These are phyloP conservation scores for Phyllotis vaccarum DNA, from an alignment of 2,797 vertebrate genomes.

Conservation along the genomic window DNA sequence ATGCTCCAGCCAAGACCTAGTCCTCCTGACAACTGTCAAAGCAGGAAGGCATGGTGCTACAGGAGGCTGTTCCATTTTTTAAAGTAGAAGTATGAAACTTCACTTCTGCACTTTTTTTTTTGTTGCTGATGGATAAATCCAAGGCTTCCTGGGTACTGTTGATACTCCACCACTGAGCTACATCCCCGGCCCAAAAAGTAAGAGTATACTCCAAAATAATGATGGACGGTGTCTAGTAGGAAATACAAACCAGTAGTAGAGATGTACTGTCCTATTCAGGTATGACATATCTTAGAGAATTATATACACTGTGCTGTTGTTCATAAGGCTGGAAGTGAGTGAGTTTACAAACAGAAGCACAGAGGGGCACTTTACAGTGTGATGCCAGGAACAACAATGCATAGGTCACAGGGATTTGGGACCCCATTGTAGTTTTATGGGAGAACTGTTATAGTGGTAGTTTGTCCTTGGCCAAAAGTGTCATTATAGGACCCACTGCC, in stretches of 20 bases:
- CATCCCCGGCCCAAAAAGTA: background rate
- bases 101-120: too few species aligned
- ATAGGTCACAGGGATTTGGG: too few species aligned
- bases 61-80: background rate
- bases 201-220: background rate
- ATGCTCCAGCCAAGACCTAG: background rate
- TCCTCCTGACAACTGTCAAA: too few species aligned
- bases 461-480: too few species aligned
- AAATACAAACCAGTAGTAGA: background rate
- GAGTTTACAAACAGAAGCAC: background rate
- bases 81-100: background rate
- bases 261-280: background rate
- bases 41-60: fast-evolving
- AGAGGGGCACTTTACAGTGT: too few species aligned
- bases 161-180: background rate
- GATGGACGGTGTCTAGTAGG: fast-evolving
- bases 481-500: background rate
- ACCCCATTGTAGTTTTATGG: background rate
- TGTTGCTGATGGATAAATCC: background rate
- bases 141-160: background rate
- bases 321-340: background rate
- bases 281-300: background rate
- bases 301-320: background rate
- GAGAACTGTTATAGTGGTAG: background rate
- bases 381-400: fast-evolving